phyloP scores from a whole-genome alignment of 2,113 vertebrate genomes.

The Pithys albifrons region DNA sequence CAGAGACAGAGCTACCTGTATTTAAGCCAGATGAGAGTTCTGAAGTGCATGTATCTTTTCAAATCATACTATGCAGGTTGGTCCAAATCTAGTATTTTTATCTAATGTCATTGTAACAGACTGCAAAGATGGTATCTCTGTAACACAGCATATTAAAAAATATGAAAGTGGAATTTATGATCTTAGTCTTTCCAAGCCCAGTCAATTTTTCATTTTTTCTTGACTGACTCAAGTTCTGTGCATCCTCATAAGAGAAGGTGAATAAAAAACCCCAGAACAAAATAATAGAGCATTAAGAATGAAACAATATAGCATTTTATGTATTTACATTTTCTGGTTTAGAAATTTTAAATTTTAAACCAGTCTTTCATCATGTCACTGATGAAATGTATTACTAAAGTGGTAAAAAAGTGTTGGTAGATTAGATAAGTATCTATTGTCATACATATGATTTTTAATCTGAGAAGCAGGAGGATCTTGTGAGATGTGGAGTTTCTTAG shows the following conservation, averaged over 20 bases:
- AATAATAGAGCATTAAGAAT: background rate
- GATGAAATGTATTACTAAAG: background rate
- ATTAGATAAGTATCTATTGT: background rate
- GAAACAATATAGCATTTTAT: background rate
- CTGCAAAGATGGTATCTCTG: background rate
- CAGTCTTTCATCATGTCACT: background rate
- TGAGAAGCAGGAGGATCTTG: background rate
- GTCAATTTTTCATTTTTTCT: background rate
- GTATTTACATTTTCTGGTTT: background rate
- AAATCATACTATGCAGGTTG: background rate
- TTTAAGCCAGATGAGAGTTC: background rate
- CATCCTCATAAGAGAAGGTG: background rate
- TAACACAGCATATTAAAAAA: background rate
- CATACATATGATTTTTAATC: background rate
- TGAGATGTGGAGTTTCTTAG: background rate
- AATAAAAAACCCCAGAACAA: background rate
- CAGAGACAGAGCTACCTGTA: background rate
- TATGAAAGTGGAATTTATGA: conserved; percentile 2
- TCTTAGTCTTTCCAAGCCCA: background rate
- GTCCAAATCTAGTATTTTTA: conserved; percentile 24
- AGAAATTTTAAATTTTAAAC: background rate
- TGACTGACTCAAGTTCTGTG: background rate
- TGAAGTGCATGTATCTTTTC: background rate
- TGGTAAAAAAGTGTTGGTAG: background rate
- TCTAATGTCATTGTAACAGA: background rate